A percentile compares a stretch with the other conserved stretches of the same genome.
Evolutionary conservation across 2,888 invertebrate species (phyloP).

Genomic region (Catocala fraxini): DNA sequence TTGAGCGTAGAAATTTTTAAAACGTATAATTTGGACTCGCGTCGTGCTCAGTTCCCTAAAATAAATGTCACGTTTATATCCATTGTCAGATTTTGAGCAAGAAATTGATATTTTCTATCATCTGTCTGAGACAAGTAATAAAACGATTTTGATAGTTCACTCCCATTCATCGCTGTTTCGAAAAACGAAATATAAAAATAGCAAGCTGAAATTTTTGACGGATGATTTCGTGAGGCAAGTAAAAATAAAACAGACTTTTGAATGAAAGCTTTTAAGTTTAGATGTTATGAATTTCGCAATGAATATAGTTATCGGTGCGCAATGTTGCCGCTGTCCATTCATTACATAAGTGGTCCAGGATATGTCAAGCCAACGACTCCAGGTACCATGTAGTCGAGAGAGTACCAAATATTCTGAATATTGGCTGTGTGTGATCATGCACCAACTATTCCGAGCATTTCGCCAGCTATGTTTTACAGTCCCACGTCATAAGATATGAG

Average conservation of each 20-base stretch:
- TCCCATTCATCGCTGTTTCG: slow-evolving; percentile 34
- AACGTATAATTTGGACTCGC: slow-evolving; percentile 65
- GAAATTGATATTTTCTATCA: slow-evolving; percentile 59
- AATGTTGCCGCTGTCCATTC: too few relatives aligned
- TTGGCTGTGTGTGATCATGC: too few relatives aligned
- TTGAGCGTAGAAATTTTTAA: slow-evolving; percentile 77
- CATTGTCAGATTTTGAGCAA: slow-evolving; percentile 51
- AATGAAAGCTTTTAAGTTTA: too few relatives aligned
- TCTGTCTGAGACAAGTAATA: slow-evolving; percentile 35
- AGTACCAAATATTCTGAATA: too few relatives aligned
- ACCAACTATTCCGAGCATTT: too few relatives aligned
- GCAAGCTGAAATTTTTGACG: slow-evolving; percentile 17
- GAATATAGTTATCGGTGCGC: too few relatives aligned
- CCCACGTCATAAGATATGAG: too few relatives aligned
- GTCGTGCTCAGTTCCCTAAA: slow-evolving; percentile 53
- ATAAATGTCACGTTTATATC: slow-evolving; percentile 63
- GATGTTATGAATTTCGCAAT: too few relatives aligned
- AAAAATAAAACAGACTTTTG: not conserved
- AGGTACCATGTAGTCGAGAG: too few relatives aligned
- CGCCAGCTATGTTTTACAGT: too few relatives aligned
- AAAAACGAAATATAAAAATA: slow-evolving; percentile 20
- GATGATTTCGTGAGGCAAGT: slow-evolving; percentile 13
- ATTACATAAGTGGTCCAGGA: too few relatives aligned
- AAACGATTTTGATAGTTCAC: slow-evolving; percentile 42
- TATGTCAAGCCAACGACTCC: too few relatives aligned